Evolutionary conservation across 2,888 invertebrate species (phyloP).

Genomic region (Archaeoteleia sp.): DNA sequence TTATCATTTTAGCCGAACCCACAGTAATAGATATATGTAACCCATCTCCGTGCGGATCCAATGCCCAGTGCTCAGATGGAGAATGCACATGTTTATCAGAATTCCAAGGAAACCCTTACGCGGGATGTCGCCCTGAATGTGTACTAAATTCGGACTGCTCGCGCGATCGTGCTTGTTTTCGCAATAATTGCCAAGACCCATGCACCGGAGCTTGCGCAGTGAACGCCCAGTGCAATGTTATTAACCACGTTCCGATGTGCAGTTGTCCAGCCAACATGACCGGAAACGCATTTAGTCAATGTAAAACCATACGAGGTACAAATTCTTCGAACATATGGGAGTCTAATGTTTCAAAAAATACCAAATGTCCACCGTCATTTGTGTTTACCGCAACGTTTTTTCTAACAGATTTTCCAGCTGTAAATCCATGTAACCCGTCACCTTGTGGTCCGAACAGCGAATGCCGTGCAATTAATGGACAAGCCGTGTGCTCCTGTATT

Average conservation of each 20-base stretch:
- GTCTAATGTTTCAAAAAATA: neutral
- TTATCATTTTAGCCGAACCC: constrained; percentile 24
- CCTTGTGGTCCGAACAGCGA: constrained; percentile 87
- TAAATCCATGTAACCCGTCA: constrained; percentile 68
- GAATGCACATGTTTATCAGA: constrained; percentile 80
- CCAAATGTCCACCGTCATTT: no score
- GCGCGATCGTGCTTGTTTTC: constrained; percentile 82
- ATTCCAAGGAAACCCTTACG: constrained; percentile 79
- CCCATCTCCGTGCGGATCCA: constrained; percentile 84
- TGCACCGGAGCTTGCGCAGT: constrained; percentile 83
- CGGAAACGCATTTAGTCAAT: constrained; percentile 77
- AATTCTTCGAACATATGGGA: constrained; percentile 43
- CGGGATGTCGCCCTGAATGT: constrained; percentile 79
- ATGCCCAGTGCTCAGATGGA: constrained; percentile 78
- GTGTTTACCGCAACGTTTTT: constrained; percentile 12
- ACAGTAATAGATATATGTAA: constrained; percentile 61
- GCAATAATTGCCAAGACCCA: constrained; percentile 85
- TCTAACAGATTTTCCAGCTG: constrained; percentile 82
- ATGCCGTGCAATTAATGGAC: constrained; percentile 80
- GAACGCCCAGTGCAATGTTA: constrained; percentile 82
- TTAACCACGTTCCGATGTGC: constrained; percentile 84
- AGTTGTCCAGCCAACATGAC: constrained; percentile 81
- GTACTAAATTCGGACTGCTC: constrained; percentile 85
- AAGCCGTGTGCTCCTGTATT: constrained; percentile 87
- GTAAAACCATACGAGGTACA: constrained; percentile 44